Evolutionary conservation across 2,797 vertebrate genomes (phyloP), one percentile per base, ranked within the genome.

Genomic region (Simalia tracyae): DNA sequence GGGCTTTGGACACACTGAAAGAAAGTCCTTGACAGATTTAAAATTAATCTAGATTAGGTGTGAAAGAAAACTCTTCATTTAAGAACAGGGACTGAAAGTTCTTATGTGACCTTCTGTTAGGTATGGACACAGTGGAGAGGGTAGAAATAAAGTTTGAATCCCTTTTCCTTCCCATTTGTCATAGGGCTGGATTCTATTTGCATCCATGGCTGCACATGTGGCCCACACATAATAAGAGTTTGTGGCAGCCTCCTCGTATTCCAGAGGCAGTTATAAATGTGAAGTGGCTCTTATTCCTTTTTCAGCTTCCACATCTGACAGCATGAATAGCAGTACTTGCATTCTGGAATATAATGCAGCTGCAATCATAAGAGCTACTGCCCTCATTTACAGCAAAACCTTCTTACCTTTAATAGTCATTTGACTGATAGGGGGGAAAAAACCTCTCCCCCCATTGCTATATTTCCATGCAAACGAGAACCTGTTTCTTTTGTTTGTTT

Each of bases 31-130:
- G 85, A 31, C 56, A 26, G 2, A 81, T 93, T n/a, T 11, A 56
- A 91, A 0, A 5, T 95, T 64, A 92, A 81, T 36, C 14, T 36
- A 92, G 54, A 0, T 42, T 86, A 54, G 19, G 2, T 5, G 50
- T 92, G 46, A 91, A 95, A 91, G 60, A 92, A 42, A 88, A 19
- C 15, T 56, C 72, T 92, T 90, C 1, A 66, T 9, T 89, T 92
- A 36, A 60, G 19, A 90, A 5, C 19, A 0, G 10, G 36, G 56
- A 1, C 10, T 36, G 36, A 5, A 88, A 92, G 85, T 11, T 2
- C 7, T 89, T 87, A 1, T 1, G 0, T 93, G 57, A n/a, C 50
- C 12, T 22, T 15, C 60, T 72, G 12, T 42, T 81, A 22, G 72
- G 46, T 68, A 42, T 17, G 68, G 26, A 50, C n/a, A 68, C 28